A percentile compares a stretch with the other conserved stretches of the same genome.
Conservation (phyloP, 2,113 vertebrate species). For the Calyptomena viridis region DNA sequence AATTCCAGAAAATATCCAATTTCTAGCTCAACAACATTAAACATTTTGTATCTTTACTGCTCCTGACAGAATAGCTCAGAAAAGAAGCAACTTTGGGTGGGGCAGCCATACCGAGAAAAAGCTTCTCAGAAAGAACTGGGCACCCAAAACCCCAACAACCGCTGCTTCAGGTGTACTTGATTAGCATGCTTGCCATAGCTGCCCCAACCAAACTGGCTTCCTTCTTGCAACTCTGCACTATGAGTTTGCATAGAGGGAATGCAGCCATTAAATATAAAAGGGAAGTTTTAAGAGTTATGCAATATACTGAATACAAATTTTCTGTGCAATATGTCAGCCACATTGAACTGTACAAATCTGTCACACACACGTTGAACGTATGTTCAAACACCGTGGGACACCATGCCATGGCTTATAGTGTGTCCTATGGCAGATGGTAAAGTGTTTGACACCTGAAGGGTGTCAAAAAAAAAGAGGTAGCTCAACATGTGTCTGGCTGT, state of each 20-base stretch:
- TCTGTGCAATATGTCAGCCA: neutral
- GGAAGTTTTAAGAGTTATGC: neutral
- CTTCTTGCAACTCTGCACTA: neutral
- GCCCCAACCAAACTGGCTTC: neutral
- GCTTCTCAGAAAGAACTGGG: neutral
- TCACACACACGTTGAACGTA: accelerated
- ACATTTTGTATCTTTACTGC: neutral
- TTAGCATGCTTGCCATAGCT: neutral
- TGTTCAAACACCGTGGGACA: neutral
- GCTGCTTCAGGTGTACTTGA: neutral
- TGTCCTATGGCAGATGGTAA: neutral
- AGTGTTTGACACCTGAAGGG: neutral
- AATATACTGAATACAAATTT: neutral
- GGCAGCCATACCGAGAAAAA: neutral
- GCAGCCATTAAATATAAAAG: neutral
- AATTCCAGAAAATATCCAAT: neutral
- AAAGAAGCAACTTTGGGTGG: neutral
- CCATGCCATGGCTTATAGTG: neutral
- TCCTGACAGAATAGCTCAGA: neutral
- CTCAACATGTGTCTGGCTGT: neutral
- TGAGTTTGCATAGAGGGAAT: neutral
- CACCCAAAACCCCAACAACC: neutral
- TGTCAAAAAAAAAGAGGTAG: neutral
- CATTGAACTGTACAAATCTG: neutral
- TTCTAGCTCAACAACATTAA: neutral